These are phyloP conservation scores for Eolophus roseicapilla DNA, from an alignment of 2,113 vertebrate species.

Conservation along the genomic window DNA sequence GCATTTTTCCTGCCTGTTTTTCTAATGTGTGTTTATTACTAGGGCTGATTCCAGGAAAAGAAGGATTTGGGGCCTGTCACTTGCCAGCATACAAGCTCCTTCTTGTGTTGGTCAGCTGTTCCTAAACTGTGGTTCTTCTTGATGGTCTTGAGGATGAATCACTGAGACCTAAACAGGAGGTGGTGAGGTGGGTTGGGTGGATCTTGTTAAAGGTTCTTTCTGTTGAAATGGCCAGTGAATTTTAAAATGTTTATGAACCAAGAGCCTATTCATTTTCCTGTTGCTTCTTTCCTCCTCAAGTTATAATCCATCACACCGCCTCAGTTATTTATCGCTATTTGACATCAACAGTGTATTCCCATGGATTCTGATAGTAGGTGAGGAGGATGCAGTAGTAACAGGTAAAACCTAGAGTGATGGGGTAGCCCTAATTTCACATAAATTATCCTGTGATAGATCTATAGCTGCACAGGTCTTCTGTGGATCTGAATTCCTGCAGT, in stretches of 20 bases:
- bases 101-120: slow-evolving; percentile 19
- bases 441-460: not conserved
- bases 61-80: not conserved
- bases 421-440: not conserved
- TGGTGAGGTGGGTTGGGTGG: not conserved
- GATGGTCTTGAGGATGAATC: slow-evolving; percentile 15
- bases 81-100: slow-evolving; percentile 8
- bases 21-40: slow-evolving; percentile 23
- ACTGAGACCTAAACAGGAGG: not conserved
- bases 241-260: slow-evolving; percentile 15
- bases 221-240: not conserved
- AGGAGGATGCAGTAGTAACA: not conserved
- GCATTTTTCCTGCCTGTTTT: not conserved
- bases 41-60: not conserved
- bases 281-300: not conserved
- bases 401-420: not conserved
- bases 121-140: slow-evolving; percentile 16
- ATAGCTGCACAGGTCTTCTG: not conserved
- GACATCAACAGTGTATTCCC: not conserved
- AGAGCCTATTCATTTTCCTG: not conserved
- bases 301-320: not conserved
- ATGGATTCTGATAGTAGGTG: not conserved
- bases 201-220: slow-evolving; percentile 24
- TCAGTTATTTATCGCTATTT: not conserved
- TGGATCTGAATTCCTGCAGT: not conserved